Evolutionary conservation across 2,797 vertebrate genomes (phyloP).

Genomic region (Muscicapa striata): DNA sequence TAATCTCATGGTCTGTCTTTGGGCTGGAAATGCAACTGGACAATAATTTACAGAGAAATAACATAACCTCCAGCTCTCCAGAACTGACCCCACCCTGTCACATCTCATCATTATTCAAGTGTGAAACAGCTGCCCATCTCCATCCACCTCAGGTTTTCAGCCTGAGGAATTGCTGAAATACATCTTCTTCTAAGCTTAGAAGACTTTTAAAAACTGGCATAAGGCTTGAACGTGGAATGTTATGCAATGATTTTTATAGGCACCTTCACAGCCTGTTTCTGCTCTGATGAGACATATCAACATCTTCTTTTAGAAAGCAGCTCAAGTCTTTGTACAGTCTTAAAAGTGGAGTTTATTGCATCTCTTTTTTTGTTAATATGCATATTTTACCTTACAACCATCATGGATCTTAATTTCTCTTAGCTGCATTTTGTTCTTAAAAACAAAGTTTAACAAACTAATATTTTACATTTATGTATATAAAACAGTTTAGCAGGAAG

Average conservation of each 20-base stretch:
- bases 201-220: neutral
- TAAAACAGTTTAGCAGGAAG: neutral
- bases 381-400: neutral
- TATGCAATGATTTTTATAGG: neutral
- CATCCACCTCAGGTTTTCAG: neutral
- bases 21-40: neutral
- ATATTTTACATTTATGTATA: neutral
- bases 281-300: neutral
- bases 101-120: neutral
- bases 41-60: neutral
- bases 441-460: neutral
- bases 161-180: neutral
- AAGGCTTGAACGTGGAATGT: neutral
- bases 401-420: neutral
- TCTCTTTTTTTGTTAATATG: neutral
- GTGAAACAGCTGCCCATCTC: neutral
- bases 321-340: neutral
- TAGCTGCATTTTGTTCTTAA: neutral
- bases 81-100: neutral
- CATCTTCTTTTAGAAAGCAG: neutral
- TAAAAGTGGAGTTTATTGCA: neutral
- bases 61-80: neutral
- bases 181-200: neutral
- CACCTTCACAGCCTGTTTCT: neutral
- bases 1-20: neutral